These are phyloP conservation scores for Tokudaia muenninki DNA, from an alignment of 2,797 vertebrate genomes.

Conservation along the genomic window DNA sequence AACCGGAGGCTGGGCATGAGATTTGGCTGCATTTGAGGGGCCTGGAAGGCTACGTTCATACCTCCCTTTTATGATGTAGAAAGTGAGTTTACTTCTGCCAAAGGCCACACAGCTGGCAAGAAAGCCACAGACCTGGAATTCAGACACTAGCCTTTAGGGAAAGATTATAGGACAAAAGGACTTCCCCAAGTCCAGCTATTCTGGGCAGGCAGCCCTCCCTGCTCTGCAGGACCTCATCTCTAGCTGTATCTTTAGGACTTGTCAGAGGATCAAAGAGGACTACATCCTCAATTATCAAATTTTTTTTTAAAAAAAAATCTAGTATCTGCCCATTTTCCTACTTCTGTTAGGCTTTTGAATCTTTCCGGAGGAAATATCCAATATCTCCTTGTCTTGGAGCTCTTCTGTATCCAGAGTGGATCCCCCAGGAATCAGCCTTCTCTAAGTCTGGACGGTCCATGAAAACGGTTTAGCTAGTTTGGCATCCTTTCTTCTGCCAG, in stretches of 20 bases:
- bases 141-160: background rate
- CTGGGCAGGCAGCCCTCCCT: background rate
- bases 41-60: background rate
- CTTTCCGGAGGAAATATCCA: background rate
- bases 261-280: background rate
- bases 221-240: background rate
- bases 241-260: background rate
- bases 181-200: background rate
- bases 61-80: background rate
- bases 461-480: background rate
- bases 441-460: background rate
- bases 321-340: conserved; percentile 13
- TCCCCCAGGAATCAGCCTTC: background rate
- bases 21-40: conserved; percentile 11
- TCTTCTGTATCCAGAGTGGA: background rate
- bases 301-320: background rate
- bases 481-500: background rate
- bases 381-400: background rate
- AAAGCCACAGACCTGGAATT: background rate
- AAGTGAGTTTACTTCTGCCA: background rate
- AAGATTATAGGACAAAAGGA: background rate
- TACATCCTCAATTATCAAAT: background rate
- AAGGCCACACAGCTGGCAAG: background rate
- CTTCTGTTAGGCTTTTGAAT: background rate
- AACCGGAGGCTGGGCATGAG: background rate